phyloP scores from a whole-genome alignment of 2,888 invertebrate species.

The Malthinus seriepunctatus region DNA sequence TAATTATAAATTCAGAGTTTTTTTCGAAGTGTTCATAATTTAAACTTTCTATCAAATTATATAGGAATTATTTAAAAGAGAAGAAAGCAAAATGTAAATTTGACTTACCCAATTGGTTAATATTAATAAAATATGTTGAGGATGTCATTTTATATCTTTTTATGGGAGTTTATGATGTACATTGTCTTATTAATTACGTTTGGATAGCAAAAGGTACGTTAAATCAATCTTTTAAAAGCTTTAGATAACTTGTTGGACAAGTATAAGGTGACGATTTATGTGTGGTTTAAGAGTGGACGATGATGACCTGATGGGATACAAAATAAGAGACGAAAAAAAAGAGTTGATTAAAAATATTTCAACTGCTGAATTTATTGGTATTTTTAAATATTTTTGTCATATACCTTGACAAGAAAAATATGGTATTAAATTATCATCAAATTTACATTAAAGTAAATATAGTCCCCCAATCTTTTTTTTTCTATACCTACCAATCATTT shows the following conservation, averaged over 20 bases:
- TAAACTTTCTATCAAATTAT: conserved; percentile 7
- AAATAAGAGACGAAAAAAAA: neutral
- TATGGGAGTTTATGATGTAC: conserved; percentile 38
- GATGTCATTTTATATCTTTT: conserved; percentile 31
- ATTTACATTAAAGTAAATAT: no score
- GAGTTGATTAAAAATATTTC: no score
- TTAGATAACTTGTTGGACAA: conserved; percentile 35
- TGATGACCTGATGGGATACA: conserved; percentile 9
- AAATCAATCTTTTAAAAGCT: conserved; percentile 37
- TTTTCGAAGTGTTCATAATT: neutral
- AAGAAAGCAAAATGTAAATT: conserved; percentile 7
- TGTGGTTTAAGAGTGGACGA: conserved; percentile 36
- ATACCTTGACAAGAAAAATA: no score
- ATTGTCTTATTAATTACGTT: conserved; percentile 37
- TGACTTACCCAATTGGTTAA: conserved; percentile 28
- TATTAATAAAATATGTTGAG: conserved; percentile 37
- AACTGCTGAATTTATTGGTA: no score
- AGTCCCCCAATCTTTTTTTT: no score
- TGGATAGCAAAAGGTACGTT: conserved; percentile 28
- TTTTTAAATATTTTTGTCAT: no score
- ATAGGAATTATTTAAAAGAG: conserved; percentile 23
- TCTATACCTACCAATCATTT: no score
- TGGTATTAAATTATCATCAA: no score
- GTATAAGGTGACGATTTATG: conserved; percentile 37
- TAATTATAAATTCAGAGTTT: neutral